Evolutionary conservation across 2,888 invertebrate species (phyloP), one percentile per base, ranked within the genome.

Genomic region (Drosophila lutescens): DNA sequence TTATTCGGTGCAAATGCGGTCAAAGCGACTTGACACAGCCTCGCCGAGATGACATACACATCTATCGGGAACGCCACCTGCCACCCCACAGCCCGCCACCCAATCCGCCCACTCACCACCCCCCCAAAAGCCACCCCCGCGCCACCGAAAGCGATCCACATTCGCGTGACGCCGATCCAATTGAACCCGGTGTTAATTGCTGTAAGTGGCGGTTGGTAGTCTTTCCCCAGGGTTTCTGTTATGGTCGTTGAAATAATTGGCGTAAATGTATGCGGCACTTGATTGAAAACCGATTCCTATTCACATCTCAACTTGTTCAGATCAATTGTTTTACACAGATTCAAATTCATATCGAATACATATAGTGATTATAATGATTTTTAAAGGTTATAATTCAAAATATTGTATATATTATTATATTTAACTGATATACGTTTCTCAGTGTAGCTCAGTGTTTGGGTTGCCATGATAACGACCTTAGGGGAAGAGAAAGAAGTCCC

Each of bases 141-240:
- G n/a, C 15, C 15, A 4, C 12, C 32, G 17, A 32, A 40, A 13
- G 6, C n/a, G 12, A 36, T 40, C 20, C 12, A 41, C 13, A 7
- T 32, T 62, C 62, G 62, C 62, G 47, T 49, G 47, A 49, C 38
- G 49, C 75, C 73, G 70, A 79, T 82, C 80, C 79, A 86, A 82
- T 82, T 82, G 86, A 82, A 79, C 86, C 55, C 80, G 30, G 67
- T 82, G 82, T 82, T 83, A 86, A 82, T 78, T 85, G 83, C 67
- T 78, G 56, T 59, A 69, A 79, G 80, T 84, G 77, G 66, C 43
- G 55, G 51, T 43, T 58, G 43, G 44, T 40, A n/a, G 43, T 26
- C 23, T 15, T 50, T n/a, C 20, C 30, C 51, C 36, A 60, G 62
- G 53, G 43, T 56, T 23, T 17, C 32, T 46, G 23, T 34, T 53